A percentile compares a stretch with the other conserved stretches of the same genome.
phyloP scores from a whole-genome alignment of 2,888 invertebrate genomes.

The Bugula neritina region DNA sequence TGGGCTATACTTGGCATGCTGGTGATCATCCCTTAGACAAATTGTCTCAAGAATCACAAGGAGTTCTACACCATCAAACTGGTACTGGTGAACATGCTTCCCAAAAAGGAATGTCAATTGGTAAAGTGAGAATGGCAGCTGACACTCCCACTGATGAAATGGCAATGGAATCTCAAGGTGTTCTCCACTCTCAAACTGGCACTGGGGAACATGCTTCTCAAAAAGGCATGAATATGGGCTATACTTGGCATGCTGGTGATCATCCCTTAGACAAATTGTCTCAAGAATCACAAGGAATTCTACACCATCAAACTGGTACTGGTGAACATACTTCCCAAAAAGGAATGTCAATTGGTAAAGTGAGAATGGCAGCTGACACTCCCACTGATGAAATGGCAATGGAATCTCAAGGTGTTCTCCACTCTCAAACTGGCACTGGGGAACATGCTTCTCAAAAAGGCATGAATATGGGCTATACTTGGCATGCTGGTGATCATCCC shows the following conservation, averaged over 20 bases:
- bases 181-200: neutral
- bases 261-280: neutral
- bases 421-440: constrained; percentile 1
- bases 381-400: neutral
- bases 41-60: neutral
- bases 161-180: neutral
- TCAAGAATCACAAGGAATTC: neutral
- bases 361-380: neutral
- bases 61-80: constrained; percentile 8
- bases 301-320: constrained; percentile 15
- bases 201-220: constrained; percentile 9
- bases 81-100: constrained; percentile 9
- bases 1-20: neutral
- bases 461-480: constrained; percentile 4
- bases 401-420: neutral
- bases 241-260: neutral
- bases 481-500: neutral
- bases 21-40: neutral
- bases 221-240: neutral
- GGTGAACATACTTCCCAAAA: constrained; percentile 21
- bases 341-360: constrained; percentile 9
- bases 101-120: constrained; percentile 14
- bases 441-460: constrained; percentile 6
- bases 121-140: neutral
- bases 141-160: neutral